Conservation (phyloP, 2,113 vertebrate species). For the Saimiri boliviensis region DNA sequence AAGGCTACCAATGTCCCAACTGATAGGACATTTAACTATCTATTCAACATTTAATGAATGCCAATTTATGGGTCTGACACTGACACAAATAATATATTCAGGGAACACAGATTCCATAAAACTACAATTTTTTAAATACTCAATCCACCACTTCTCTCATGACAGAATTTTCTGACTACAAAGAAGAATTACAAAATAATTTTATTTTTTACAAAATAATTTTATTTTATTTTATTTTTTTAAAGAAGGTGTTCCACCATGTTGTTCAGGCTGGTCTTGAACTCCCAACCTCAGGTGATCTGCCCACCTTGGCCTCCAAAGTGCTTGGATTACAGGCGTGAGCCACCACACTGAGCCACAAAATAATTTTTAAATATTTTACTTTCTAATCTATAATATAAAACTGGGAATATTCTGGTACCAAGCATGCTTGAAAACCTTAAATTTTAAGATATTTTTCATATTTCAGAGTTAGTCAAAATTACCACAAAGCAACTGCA, state of each 20-base stretch:
- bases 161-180: not conserved
- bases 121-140: not conserved
- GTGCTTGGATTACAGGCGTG: too few relatives aligned
- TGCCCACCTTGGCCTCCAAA: too few relatives aligned
- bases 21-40: not conserved
- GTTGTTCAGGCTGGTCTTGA: too few relatives aligned
- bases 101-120: not conserved
- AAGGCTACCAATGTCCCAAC: not conserved
- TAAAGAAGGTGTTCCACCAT: too few relatives aligned
- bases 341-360: not conserved
- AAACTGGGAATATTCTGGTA: not conserved
- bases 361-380: not conserved
- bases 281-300: too few relatives aligned
- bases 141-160: conserved; percentile 12
- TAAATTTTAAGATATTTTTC: conserved; percentile 43
- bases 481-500: not conserved
- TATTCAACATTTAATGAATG: not conserved
- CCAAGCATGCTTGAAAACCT: not conserved
- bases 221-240: too few relatives aligned
- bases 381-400: not conserved
- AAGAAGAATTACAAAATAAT: not conserved
- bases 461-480: conserved; percentile 14
- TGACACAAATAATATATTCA: not conserved
- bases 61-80: not conserved
- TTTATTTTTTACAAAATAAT: not conserved